Base-by-base conservation (phyloP, 2,113 vertebrate genomes). In the Carassius gibelio region DNA sequence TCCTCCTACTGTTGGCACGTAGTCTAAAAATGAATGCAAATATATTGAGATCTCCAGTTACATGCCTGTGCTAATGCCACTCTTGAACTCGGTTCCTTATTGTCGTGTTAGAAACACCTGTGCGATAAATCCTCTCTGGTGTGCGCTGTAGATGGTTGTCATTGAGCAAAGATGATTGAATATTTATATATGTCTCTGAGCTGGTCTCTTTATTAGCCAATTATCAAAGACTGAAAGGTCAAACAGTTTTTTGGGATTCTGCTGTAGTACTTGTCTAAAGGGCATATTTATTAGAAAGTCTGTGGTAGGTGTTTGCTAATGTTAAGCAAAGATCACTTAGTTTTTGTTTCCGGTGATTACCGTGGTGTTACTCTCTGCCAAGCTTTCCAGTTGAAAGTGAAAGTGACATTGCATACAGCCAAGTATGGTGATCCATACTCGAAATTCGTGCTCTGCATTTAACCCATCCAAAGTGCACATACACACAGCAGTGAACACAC, bases 211-310 rank as follows among this genome's bases (percentile, higher is more conserved):
- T 81, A 81, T 81, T 81, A 81, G 42, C 14, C 78, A 64, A 48
- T 81, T 50, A 81, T 81, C 61, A 81, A 34, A 81, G 61, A 66
- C 78, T 30, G 15, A 81, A 81, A 81, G 78, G 78, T 81, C 78
- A 81, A 8, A 17, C 7, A 15, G 36, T 81, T 48, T 55, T 81
- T 66, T 30, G 1, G 66, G 61, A 81, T 81, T 81, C 61, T 66
- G 42, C 78, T 81, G n/a, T 19, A 17, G 57, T 26, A 14, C 59
- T 42, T 26, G 14, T 48, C 3, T 23, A 81, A 81, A 81, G 78
- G 61, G 61, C 61, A 81, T 81, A 23, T 64, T 81, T 66, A 81
- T 81, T 81, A 50, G 78, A 48, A 30, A 66, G 78, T 4, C 78
- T 50, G 61, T 26, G 42, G 78, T 81, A 66, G 61, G 61, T 81